Conservation (phyloP, 2,888 invertebrate species). For the Aspidiotus destructor region DNA sequence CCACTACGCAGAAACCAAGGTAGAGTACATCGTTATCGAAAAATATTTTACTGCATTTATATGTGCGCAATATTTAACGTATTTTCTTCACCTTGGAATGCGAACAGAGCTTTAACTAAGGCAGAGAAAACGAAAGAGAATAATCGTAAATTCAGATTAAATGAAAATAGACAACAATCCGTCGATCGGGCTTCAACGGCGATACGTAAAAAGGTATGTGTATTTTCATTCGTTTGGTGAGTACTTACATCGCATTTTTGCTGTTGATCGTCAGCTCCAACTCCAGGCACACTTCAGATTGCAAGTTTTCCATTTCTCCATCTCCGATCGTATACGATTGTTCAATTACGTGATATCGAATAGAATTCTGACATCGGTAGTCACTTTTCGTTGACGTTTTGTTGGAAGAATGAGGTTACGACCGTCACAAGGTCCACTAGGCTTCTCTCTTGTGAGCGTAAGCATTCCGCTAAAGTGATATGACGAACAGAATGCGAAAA, state of each 20-base stretch:
- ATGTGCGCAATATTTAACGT: background rate
- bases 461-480: no score
- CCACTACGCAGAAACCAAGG: constrained; percentile 46
- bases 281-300: no score
- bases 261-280: no score
- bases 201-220: constrained; percentile 45
- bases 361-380: no score
- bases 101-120: constrained; percentile 61
- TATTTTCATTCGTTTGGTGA: background rate
- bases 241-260: background rate
- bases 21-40: constrained; percentile 7
- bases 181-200: constrained; percentile 46
- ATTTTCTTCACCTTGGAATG: background rate
- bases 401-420: no score
- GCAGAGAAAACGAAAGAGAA: constrained; percentile 80
- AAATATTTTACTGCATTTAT: background rate
- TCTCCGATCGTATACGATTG: no score
- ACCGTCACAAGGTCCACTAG: no score
- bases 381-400: no score
- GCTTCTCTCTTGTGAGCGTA: no score
- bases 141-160: constrained; percentile 62
- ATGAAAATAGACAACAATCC: constrained; percentile 34
- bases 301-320: no score
- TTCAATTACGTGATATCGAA: no score
- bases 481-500: no score